Evolutionary conservation across 2,113 vertebrate species (phyloP), one percentile per base, ranked within the genome.

Genomic region (Trichomycterus rosablanca): DNA sequence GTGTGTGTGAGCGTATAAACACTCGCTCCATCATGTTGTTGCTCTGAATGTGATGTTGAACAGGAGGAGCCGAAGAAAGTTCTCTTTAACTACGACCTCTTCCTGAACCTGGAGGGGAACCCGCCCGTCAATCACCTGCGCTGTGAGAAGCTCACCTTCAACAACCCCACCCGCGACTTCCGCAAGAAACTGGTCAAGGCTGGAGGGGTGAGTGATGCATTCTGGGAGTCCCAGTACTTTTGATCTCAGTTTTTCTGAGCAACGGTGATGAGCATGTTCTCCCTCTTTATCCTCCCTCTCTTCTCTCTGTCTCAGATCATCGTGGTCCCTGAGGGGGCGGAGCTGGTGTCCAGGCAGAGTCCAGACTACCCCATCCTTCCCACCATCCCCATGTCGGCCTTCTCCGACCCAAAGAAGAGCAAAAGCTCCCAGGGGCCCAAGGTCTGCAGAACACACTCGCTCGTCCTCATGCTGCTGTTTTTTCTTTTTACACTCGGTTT

Each of bases 81-180:
- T 45, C 95, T 87, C 73, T 99, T 99, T 76, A 96, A 94, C 9
- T 99, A 99, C 0, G 96, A 99, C 87, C 87, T 99, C 24, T 99
- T 99, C 79, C 88, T 99, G 57, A 99, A 99, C 75, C 78, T 97
- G 85, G 96, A 99, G 82, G 96, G 96, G 19, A 97, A 99, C 75
- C 96, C 96, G 0, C 96, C 96, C 0, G 95, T 99, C 67, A 98
- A 99, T 84, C 96, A 99, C 76, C 87, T 99, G 52, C 96, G 96
- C 71, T 99, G 96, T 20, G 95, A 99, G 88, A 98, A 99, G 59
- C 90, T 99, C 72, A 99, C 96, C 71, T 99, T 99, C 80, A 99
- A 98, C 86, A 99, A 99, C 80, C 96, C 96, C 77, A 99, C 96
- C 67, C 89, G 90, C 73, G 96, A 98, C 71, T 99, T 99, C 86